phyloP scores from a whole-genome alignment of 2,888 invertebrate genomes.

The Thyatira batis region DNA sequence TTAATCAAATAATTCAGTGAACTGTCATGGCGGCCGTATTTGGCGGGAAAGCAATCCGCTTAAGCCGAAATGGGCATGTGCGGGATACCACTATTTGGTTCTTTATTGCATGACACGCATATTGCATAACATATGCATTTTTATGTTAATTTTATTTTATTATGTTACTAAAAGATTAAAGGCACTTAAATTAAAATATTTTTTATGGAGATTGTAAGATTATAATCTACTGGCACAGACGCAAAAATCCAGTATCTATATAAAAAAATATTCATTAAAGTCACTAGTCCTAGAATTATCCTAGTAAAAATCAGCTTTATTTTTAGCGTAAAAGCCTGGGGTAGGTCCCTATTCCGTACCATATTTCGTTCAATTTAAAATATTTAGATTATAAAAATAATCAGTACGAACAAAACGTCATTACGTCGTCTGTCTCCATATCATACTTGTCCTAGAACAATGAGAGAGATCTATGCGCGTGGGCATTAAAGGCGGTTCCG shows the following conservation, averaged over 20 bases:
- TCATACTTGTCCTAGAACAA: constrained; percentile 49
- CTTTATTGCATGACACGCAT: constrained; percentile 65
- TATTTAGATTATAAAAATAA: no score
- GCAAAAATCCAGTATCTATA: no score
- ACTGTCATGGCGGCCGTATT: constrained; percentile 77
- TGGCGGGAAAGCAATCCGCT: constrained; percentile 81
- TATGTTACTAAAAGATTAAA: neutral
- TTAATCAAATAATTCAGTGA: constrained; percentile 78
- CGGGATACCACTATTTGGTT: constrained; percentile 62
- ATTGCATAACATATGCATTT: constrained; percentile 59
- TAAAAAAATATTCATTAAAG: no score
- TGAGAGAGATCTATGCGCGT: constrained; percentile 63
- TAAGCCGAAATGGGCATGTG: constrained; percentile 70
- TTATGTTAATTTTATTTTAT: constrained; percentile 34
- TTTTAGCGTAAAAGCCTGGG: no score
- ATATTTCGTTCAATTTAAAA: no score
- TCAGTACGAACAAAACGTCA: constrained; percentile 36
- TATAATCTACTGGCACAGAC: no score
- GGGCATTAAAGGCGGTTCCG: constrained; percentile 45
- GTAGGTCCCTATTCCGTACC: no score
- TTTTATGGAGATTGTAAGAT: no score
- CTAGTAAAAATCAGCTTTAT: no score
- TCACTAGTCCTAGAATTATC: no score
- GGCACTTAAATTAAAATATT: neutral
- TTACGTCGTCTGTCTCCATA: constrained; percentile 28